phyloP scores from a whole-genome alignment of 1,140 invertebrate species.

The Drosophila repletoides region DNA sequence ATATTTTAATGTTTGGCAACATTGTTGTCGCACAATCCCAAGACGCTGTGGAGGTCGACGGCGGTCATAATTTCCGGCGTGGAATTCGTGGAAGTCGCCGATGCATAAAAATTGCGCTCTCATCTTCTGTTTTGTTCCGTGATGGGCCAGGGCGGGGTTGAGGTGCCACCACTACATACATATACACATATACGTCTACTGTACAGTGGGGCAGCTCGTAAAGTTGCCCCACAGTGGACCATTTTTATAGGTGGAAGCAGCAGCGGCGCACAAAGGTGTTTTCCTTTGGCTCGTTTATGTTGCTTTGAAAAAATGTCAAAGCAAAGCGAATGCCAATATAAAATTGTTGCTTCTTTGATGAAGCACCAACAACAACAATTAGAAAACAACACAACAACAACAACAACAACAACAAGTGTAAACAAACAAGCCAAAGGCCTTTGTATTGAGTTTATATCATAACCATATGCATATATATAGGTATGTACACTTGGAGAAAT shows the following conservation, averaged over 20 bases:
- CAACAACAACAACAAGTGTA: conserved; percentile 33
- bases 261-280: conserved; percentile 62
- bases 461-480: neutral
- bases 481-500: neutral
- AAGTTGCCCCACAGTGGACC: conserved; percentile 35
- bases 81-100: conserved; percentile 74
- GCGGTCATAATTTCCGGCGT: conserved; percentile 76
- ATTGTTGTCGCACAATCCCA: conserved; percentile 70
- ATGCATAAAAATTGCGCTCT: conserved; percentile 49
- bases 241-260: conserved; percentile 63
- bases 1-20: conserved; percentile 79
- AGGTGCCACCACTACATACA: neutral
- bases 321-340: conserved; percentile 52
- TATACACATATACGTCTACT: neutral
- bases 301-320: conserved; percentile 62
- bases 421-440: conserved; percentile 49
- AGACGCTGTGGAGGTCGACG: conserved; percentile 43
- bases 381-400: too few species aligned
- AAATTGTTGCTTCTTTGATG: conserved; percentile 48
- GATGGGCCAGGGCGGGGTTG: neutral
- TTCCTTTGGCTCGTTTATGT: conserved; percentile 46
- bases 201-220: conserved; percentile 47
- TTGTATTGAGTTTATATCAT: neutral
- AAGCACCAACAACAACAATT: conserved; percentile 15
- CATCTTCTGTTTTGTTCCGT: neutral